Evolutionary conservation across 2,113 vertebrate genomes (phyloP).

Genomic region (Cheirogaleus medius): DNA sequence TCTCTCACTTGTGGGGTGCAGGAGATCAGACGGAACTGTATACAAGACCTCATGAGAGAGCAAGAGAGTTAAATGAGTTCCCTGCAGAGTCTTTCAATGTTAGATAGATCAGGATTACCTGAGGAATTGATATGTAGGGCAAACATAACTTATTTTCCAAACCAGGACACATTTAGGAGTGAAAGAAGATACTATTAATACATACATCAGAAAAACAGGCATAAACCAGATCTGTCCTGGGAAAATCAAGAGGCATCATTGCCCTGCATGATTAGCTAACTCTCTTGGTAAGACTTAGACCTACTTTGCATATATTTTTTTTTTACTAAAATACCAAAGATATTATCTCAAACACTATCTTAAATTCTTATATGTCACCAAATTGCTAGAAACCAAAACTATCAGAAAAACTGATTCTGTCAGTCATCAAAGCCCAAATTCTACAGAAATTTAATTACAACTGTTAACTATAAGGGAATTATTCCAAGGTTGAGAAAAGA

Average conservation of each 20-base stretch:
- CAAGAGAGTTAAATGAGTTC: neutral
- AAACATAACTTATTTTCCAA: slow-evolving; percentile 26
- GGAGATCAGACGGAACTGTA: neutral
- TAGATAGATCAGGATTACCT: neutral
- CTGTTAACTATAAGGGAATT: neutral
- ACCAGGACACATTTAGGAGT: neutral
- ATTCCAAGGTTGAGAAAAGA: neutral
- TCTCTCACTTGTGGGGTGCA: neutral
- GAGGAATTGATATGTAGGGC: neutral
- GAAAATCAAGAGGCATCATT: neutral
- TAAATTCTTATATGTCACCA: slow-evolving; percentile 11
- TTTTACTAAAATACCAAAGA: neutral
- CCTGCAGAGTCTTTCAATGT: neutral
- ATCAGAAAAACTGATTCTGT: neutral
- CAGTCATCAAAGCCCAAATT: neutral
- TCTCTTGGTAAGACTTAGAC: neutral
- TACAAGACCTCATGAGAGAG: neutral
- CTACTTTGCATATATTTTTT: neutral
- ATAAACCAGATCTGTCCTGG: neutral
- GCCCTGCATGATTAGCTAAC: neutral
- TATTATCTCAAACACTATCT: neutral
- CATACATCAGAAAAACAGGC: neutral
- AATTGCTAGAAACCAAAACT: neutral
- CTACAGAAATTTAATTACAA: neutral
- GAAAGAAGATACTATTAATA: neutral